Conservation (phyloP, 2,113 vertebrate genomes). For the Atrichornis clamosus region DNA sequence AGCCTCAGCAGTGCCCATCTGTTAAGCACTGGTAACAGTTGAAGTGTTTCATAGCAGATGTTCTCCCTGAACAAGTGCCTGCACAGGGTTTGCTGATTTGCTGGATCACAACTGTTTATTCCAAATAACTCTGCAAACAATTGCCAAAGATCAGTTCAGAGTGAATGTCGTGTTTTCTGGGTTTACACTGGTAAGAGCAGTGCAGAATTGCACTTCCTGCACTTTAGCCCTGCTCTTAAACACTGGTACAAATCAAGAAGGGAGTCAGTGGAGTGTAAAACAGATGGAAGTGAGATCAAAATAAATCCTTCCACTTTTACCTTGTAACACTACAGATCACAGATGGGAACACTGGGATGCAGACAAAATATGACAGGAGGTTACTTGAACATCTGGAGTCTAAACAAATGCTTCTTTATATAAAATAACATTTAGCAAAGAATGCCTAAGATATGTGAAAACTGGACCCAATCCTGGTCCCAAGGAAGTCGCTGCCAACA, state of each 20-base stretch:
- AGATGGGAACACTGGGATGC: slow-evolving; percentile 27
- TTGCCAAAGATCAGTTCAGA: neutral
- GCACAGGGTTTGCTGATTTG: neutral
- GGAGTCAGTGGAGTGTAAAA: neutral
- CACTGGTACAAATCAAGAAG: neutral
- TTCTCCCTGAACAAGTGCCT: slow-evolving; percentile 28
- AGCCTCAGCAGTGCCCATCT: slow-evolving; percentile 26
- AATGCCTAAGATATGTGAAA: slow-evolving; percentile 26
- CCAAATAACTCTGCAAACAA: slow-evolving; percentile 5
- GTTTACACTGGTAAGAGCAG: neutral
- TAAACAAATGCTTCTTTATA: slow-evolving; percentile 57
- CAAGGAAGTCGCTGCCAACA: neutral
- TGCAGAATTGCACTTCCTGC: neutral
- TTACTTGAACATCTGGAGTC: slow-evolving; percentile 52
- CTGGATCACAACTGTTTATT: slow-evolving; percentile 13
- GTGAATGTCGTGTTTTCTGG: neutral
- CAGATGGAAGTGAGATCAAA: slow-evolving; percentile 39
- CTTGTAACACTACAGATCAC: slow-evolving; percentile 8
- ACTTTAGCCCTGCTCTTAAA: neutral
- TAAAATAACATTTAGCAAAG: neutral
- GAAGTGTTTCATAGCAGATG: slow-evolving; percentile 41
- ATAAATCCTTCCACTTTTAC: slow-evolving; percentile 46
- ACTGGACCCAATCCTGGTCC: slow-evolving; percentile 21
- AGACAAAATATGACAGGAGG: slow-evolving; percentile 44
- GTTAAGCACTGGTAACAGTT: neutral